Evolutionary conservation across 1,140 invertebrate genomes (phyloP), one percentile per base, ranked within the genome.

Genomic region (Geopemphigus sp.): DNA sequence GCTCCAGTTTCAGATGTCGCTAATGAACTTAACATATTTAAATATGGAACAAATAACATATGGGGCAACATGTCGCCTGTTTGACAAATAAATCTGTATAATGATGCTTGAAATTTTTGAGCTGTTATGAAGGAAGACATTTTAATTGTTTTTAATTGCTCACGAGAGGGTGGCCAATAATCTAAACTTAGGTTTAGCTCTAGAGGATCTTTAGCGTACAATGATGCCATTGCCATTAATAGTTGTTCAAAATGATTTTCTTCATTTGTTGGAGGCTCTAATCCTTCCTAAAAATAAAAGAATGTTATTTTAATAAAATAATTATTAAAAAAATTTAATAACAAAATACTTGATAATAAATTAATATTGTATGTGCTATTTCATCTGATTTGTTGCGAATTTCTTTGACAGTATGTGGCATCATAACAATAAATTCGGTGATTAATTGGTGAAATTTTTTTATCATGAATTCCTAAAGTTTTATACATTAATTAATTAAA

Each of bases 341-440:
- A 80, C 82, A 12, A 50, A 14, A 14, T 83, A 85, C 85, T 80
- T 92, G 89, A 10, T 89, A 87, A 86, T 95, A 95, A 80, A 92
- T 91, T 81, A 93, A 89, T 59, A 93, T 90, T 24, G 94, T 92
- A 81, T 94, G 89, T 24, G 94, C 93, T 1, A 92, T 91, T 86
- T 98, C 96, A 85, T 98, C 95, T 0, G 95, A 95, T 82, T 92
- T 88, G 82, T 91, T 92, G 61, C 92, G 86, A 63, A 96, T 85
- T 84, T 94, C 94, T 85, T 93, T 94, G 0, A 93, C 90, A 87
- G 97, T 97, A 50, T 95, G 87, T 53, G 96, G 95, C 94, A 98
- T 95, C 53, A 94, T 88, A 66, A 94, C 90, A 76, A 98, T 95
- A 82, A 98, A 97, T 85, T 98, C 96, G 0, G 94, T 95, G 63